These are phyloP conservation scores for Erpornis zantholeuca DNA, from an alignment of 2,113 vertebrate genomes.

Conservation along the genomic window DNA sequence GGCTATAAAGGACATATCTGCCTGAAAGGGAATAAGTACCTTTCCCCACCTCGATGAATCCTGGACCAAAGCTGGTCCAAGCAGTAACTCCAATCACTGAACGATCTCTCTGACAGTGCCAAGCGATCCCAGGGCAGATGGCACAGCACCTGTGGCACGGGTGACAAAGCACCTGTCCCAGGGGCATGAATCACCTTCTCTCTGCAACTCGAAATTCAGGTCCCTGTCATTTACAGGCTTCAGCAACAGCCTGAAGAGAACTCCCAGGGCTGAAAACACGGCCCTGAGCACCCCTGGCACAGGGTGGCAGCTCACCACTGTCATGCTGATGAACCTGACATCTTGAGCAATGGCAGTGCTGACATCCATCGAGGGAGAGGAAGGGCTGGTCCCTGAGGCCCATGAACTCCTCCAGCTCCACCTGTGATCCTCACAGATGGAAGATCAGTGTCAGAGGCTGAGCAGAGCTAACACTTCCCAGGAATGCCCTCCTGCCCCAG, in stretches of 20 bases:
- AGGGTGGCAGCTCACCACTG: background rate
- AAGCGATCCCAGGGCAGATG: background rate
- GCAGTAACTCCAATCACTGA: background rate
- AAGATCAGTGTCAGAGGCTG: background rate
- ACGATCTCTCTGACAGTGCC: background rate
- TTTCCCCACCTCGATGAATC: background rate
- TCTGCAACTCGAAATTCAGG: background rate
- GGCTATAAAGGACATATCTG: background rate
- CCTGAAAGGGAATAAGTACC: background rate
- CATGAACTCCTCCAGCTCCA: background rate
- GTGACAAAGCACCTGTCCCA: background rate
- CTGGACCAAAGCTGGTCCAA: background rate
- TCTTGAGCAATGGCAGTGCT: background rate
- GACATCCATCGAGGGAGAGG: rapidly evolving
- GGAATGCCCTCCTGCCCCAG: background rate
- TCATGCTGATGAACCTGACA: background rate
- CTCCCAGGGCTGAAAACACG: background rate
- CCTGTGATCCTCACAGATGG: background rate
- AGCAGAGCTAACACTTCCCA: background rate
- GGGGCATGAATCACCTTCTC: background rate
- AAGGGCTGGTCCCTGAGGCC: background rate
- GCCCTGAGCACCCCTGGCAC: background rate
- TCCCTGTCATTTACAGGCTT: background rate
- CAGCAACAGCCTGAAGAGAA: background rate
- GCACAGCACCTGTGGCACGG: background rate